These are phyloP conservation scores for Pseudopleuronectes americanus DNA, from an alignment of 2,797 vertebrate species.

Conservation along the genomic window DNA sequence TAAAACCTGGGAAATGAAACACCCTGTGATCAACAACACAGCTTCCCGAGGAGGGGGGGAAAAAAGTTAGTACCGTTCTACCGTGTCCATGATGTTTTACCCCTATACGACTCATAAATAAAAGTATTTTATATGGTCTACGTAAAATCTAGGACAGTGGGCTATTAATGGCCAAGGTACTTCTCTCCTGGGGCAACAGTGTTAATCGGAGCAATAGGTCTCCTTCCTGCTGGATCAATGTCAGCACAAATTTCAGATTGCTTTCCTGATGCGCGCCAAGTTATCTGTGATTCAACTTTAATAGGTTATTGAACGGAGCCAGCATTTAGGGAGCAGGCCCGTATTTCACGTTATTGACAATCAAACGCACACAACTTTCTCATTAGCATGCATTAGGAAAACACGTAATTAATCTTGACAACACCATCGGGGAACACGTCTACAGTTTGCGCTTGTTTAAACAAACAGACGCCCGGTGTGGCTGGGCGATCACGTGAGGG, in stretches of 20 bases:
- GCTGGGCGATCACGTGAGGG: conserved; percentile 19
- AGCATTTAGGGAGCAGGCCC: conserved; percentile 85
- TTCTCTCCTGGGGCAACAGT: conserved; percentile 79
- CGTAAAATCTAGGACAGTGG: conserved; percentile 77
- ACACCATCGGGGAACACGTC: conserved; percentile 67
- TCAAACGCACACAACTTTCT: conserved; percentile 85
- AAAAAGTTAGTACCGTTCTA: conserved; percentile 16
- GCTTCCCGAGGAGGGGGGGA: conserved; percentile 5
- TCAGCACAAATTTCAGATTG: conserved; percentile 90
- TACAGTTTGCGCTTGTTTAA: conserved; percentile 74
- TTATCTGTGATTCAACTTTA: conserved; percentile 90
- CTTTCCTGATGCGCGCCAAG: conserved; percentile 85
- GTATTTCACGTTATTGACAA: conserved; percentile 88
- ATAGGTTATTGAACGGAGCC: conserved; percentile 88
- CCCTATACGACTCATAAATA: conserved; percentile 73
- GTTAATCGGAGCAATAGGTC: conserved; percentile 88
- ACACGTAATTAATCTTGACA: conserved; percentile 82
- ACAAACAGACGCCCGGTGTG: conserved; percentile 57
- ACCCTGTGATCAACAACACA: conserved; percentile 32
- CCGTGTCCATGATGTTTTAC: conserved; percentile 44
- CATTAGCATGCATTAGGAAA: conserved; percentile 88
- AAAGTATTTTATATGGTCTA: conserved; percentile 74
- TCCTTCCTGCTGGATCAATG: conserved; percentile 88
- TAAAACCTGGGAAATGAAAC: conserved; percentile 36
- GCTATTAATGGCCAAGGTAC: conserved; percentile 78